Conservation (phyloP, 2,797 vertebrate species). For the Helarctos malayanus region DNA sequence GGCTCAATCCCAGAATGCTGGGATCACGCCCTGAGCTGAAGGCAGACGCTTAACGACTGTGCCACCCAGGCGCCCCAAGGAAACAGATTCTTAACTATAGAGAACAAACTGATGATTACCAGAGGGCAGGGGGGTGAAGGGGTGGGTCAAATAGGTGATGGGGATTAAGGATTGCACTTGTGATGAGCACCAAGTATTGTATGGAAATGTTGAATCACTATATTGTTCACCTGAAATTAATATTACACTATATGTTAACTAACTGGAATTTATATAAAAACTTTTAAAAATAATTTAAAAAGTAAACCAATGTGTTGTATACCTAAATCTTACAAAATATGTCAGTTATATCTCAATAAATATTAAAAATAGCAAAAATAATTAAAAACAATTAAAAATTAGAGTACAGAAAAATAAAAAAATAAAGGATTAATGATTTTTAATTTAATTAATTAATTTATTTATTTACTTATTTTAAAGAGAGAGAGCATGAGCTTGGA, state of each 20-base stretch:
- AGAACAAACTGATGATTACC: background rate
- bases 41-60: too few relatives aligned
- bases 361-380: background rate
- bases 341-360: background rate
- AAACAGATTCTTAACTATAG: background rate
- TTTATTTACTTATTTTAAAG: background rate
- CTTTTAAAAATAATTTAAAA: background rate
- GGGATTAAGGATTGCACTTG: background rate
- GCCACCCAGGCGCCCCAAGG: background rate
- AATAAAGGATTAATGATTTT: background rate
- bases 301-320: background rate
- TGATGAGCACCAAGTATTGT: background rate
- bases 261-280: background rate
- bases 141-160: background rate
- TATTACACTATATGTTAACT: background rate
- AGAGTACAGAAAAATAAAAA: background rate
- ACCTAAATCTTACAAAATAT: background rate
- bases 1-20: too few relatives aligned
- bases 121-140: background rate
- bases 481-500: background rate
- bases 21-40: too few relatives aligned
- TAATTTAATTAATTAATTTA: background rate
- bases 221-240: background rate
- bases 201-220: background rate
- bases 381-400: background rate